Evolutionary conservation across 2,797 vertebrate genomes (phyloP).

Genomic region (Sebastolobus altivelis): DNA sequence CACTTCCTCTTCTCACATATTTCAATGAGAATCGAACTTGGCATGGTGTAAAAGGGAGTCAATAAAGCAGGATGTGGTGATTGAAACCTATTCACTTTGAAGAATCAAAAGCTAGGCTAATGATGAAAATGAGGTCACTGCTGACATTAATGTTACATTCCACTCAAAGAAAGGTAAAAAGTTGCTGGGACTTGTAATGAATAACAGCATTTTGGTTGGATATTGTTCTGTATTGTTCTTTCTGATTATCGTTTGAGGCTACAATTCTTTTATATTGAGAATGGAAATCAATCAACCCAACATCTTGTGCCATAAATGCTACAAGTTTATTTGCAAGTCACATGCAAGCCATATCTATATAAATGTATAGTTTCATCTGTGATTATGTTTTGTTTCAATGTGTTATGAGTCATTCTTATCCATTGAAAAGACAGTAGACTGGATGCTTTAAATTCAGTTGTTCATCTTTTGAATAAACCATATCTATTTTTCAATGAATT

Average conservation of each 20-base stretch:
- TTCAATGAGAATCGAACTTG: background rate
- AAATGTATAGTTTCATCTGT: background rate
- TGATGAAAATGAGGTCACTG: background rate
- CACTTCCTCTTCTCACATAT: background rate
- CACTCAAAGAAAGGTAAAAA: background rate
- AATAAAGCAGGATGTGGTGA: background rate
- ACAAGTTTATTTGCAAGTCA: background rate
- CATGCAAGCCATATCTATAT: background rate
- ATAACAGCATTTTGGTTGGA: background rate
- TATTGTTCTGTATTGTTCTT: background rate
- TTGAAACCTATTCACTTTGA: background rate
- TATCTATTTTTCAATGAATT: background rate
- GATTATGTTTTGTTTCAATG: background rate
- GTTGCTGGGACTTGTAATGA: background rate
- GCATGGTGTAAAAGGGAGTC: background rate
- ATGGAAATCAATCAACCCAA: background rate
- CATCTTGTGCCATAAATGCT: background rate
- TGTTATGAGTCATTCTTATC: background rate
- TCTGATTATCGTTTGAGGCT: background rate
- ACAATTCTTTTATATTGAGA: background rate
- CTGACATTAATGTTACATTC: background rate
- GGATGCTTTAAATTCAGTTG: background rate
- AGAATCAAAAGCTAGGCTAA: no score
- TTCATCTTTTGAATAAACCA: background rate
- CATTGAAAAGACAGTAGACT: background rate